Base-by-base conservation (phyloP, 2,888 invertebrate genomes). In the Oxystoma pomonae region DNA sequence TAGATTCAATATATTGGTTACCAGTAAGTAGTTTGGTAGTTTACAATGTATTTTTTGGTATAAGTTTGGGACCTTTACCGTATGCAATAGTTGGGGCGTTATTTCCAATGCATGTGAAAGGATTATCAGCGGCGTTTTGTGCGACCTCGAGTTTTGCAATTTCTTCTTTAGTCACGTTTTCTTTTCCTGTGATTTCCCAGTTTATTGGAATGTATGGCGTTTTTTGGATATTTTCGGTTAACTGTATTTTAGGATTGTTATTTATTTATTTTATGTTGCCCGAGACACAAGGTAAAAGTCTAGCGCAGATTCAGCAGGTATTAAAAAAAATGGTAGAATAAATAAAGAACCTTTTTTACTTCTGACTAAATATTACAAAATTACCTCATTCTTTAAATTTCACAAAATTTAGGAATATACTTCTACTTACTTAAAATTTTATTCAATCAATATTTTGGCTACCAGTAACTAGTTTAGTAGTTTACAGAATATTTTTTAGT, bases 261-360 rank as follows among this genome's bases (percentile, higher is more conserved):
- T 74, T 74, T 64, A 68, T 71, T 51, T 61, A 68, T 49, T 67
- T 70, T 61, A 64, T 71, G n/a, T 68, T 74, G 55, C 72, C 72
- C 16, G 73, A 95, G 81, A 96, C 96, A 0, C 94, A 92, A 80
- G 94, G 94, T 17, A 90, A 91, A 81, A 90, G 90, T 71, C 84
- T 95, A 71, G 87, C 90, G 73, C 88, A 96, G 80, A 95, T 96
- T 66, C 91, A 92, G 78, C 84, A 58, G 7, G 70, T 72, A 7
- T 35, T 35, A 35, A 35, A 35, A 12, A 12, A 35, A 35, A 35
- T 12, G 3, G 35, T 35, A 7, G 12, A 35, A 35, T 35, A 35
- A 35, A 35, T 35, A n/a, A n/a, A n/a, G n/a, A n/a, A n/a, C n/a
- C n/a, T n/a, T n/a, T n/a, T n/a, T n/a, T n/a, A n/a, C n/a, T n/a